Evolutionary conservation across 2,888 invertebrate genomes (phyloP), one percentile per base, ranked within the genome.

Genomic region (Lasioglossum lativentre): DNA sequence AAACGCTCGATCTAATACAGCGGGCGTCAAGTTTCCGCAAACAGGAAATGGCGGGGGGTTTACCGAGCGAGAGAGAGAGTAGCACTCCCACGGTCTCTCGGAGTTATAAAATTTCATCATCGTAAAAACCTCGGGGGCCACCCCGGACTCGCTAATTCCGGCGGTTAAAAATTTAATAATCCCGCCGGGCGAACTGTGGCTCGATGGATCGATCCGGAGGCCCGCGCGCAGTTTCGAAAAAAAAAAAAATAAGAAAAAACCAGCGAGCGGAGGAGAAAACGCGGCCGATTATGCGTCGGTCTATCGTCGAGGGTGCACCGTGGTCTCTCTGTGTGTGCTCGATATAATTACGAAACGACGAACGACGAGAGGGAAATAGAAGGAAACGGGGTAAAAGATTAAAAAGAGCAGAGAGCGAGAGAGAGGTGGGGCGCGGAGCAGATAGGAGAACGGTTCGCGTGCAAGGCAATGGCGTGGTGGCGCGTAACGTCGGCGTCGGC

Each of bases 281-380:
- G 23, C n/a, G 56, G 66, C 77, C 73, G 56, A 82, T 77, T 73
- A 74, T 68, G 68, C 59, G 23, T 72, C 38, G 38, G 47, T 82
- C 79, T 19, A 72, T 83, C 75, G 81, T 72, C 63, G 40, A 14
- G 45, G 27, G 68, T 42, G 42, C n/a, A 19, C 68, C 34, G 83
- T 59, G 27, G 59, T 59, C 59, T 59, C 59, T 27, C 27, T 27
- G 45, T 27, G 59, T n/a, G 72, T 63, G 30, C 73, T 81, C 76
- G 82, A 74, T 74, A 78, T 84, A 84, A 84, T 84, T 84, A 70
- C 82, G 84, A 82, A 56, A 59, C 47, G 74, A 47, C 16, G 75
- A 34, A 72, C 47, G 75, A 30, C 16, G 45, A 23, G 45, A 4
- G 66, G n/a, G n/a, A 66, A 47, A 56, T 27, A 40, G 78, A 45